Conservation (phyloP, 2,888 invertebrate genomes). For the Drosophila bunnanda region DNA sequence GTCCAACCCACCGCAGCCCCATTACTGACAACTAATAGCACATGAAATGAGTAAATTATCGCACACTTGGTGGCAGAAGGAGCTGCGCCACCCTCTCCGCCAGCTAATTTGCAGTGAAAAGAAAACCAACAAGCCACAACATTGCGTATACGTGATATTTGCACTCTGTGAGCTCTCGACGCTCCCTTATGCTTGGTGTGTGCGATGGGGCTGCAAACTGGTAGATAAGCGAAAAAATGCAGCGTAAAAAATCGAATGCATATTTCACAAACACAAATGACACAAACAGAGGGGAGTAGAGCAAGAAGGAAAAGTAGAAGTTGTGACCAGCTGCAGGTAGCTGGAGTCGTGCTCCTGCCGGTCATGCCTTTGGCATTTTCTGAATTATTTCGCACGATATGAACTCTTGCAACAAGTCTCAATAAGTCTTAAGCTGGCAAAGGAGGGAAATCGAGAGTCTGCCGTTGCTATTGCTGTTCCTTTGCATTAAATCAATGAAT, state of each 20-base stretch:
- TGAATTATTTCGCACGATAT: constrained; percentile 77
- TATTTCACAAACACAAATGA: constrained; percentile 77
- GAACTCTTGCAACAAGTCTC: constrained; percentile 78
- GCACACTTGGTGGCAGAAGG: constrained; percentile 51
- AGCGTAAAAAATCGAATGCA: constrained; percentile 79
- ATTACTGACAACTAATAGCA: constrained; percentile 74
- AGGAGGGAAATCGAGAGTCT: constrained; percentile 13
- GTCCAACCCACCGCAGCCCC: constrained; percentile 12
- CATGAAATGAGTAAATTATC: constrained; percentile 81
- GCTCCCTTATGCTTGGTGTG: constrained; percentile 3
- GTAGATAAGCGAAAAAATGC: constrained; percentile 76
- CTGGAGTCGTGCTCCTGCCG: constrained; percentile 10
- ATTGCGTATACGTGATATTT: constrained; percentile 78
- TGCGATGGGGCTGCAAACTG: constrained; percentile 54
- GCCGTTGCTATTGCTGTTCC: constrained; percentile 46
- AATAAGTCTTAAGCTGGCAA: constrained; percentile 71
- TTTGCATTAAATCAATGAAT: constrained; percentile 78
- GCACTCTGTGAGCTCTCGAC: constrained; percentile 35
- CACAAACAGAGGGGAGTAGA: constrained; percentile 31
- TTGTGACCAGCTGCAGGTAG: constrained; percentile 21
- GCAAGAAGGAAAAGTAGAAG: neutral
- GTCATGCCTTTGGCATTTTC: constrained; percentile 59
- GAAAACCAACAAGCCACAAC: constrained; percentile 76
- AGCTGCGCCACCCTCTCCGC: constrained; percentile 9
- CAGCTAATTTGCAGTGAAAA: constrained; percentile 74